These are phyloP conservation scores for Gadus macrocephalus DNA, from an alignment of 2,113 vertebrate species.

Conservation along the genomic window DNA sequence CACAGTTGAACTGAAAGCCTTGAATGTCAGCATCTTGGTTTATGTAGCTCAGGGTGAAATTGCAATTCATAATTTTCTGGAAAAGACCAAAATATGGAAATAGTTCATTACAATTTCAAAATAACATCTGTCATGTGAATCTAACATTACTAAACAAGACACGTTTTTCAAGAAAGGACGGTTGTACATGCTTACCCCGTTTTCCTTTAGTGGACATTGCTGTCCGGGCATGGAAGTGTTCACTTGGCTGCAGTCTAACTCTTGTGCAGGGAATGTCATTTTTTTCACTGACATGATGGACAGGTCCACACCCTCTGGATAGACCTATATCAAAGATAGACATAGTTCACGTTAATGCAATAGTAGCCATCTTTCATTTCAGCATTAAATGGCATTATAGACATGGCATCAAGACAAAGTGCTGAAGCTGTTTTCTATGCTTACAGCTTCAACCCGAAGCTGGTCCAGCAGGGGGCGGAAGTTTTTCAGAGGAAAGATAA, in stretches of 20 bases:
- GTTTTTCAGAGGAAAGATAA: neutral
- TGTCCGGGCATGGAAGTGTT: neutral
- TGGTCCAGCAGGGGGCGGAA: conserved; percentile 9
- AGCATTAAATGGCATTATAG: too few species aligned
- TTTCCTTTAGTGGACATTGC: conserved; percentile 11
- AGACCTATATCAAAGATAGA: too few species aligned
- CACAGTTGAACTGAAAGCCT: too few species aligned
- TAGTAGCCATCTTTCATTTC: too few species aligned
- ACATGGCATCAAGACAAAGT: too few species aligned
- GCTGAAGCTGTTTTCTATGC: neutral
- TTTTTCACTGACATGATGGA: too few species aligned
- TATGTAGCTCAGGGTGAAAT: too few species aligned
- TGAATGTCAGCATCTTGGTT: too few species aligned
- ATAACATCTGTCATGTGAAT: neutral
- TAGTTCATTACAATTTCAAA: neutral
- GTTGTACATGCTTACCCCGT: conserved; percentile 9
- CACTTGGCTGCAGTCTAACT: conserved; percentile 1
- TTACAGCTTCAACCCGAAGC: conserved; percentile 12
- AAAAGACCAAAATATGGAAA: neutral
- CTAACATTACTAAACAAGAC: neutral
- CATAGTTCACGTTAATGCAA: too few species aligned
- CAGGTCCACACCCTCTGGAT: too few species aligned
- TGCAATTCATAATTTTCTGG: conserved; percentile 15
- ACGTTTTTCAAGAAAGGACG: neutral
- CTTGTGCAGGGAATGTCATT: conserved; percentile 12